Base-by-base conservation (phyloP, 2,797 vertebrate genomes). In the Heliangelus exortis region DNA sequence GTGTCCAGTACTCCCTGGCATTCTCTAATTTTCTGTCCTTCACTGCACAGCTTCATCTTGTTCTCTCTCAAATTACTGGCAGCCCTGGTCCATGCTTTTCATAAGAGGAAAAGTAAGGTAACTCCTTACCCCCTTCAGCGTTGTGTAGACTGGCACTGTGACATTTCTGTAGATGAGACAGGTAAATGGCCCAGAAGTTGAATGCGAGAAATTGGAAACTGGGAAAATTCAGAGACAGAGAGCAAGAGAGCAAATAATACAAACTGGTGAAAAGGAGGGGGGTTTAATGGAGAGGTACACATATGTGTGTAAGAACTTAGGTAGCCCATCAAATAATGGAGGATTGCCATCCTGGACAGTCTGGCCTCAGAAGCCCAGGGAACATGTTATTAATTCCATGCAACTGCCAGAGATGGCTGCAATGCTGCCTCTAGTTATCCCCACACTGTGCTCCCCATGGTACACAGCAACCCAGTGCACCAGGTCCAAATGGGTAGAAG, bases 51-150 rank as follows among this genome's bases (percentile, higher is more conserved):
- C 47, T 76, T 74, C 33, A 50, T 29, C 31, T 15, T 8, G 1
- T 66, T 78, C 57, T 77, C 65, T 90, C 45, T 72, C 53, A 89
- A 59, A 45, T 47, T 31, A 59, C 47, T 61, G 78, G 33, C 67
- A 91, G 63, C 34, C n/a, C 36, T 67, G 19, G 51, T 29, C 57
- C 53, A 55, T 20, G 62, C 20, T 84, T 92, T 78, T 36, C 25
- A 3, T 65, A 78, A 87, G 2, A 80, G 55, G 61, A 91, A 84
- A 89, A 89, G 41, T 62, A 20, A 95, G 25, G 82, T 36, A 58
- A 58, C 47, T 93, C 63, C 98, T 98, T 98, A 99, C 99, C 98
- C 99, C 99, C 97, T 99, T 99, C 95, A 99, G 97, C 4, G 98
- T 98, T 85, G 99, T 98, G 89, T 99, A 99, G 90, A 99, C 99